Percentiles rank a stretch among this genome's conserved stretches.
These are phyloP conservation scores for Anas bernieri DNA, from an alignment of 2,797 vertebrate species.

Conservation along the genomic window DNA sequence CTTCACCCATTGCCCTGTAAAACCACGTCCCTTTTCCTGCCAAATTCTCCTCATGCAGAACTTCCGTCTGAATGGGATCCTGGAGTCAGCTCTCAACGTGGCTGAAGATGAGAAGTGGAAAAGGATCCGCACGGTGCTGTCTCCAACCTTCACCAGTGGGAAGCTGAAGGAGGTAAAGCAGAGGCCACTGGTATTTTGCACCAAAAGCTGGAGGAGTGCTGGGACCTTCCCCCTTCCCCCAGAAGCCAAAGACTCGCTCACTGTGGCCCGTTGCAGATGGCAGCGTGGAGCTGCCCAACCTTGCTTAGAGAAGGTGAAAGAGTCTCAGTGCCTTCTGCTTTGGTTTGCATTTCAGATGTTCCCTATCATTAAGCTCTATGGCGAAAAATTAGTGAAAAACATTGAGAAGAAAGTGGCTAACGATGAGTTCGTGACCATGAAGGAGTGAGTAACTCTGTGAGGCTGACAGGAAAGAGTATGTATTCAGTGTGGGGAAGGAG, in stretches of 20 bases:
- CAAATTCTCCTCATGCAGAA: constrained; percentile 65
- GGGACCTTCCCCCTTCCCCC: not conserved
- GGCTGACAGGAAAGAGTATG: not conserved
- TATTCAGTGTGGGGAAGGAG: not conserved
- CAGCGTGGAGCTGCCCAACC: not conserved
- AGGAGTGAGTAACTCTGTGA: constrained; percentile 73
- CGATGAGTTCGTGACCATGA: constrained; percentile 62
- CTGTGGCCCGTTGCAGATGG: not conserved
- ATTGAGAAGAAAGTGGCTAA: constrained; percentile 73
- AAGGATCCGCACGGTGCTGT: constrained; percentile 80
- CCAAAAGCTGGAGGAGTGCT: not conserved
- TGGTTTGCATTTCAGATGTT: constrained; percentile 77
- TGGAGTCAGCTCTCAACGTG: constrained; percentile 70
- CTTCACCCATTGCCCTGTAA: not conserved
- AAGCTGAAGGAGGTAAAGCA: constrained; percentile 83
- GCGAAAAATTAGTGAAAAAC: constrained; percentile 70
- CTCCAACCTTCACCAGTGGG: constrained; percentile 84
- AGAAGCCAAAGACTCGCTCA: not conserved
- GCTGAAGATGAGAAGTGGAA: constrained; percentile 83
- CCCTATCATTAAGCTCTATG: constrained; percentile 77
- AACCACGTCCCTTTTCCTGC: not conserved
- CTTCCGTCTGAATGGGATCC: constrained; percentile 73
- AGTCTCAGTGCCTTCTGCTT: not conserved
- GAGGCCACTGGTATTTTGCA: constrained; percentile 33
- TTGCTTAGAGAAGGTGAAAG: not conserved